Base-by-base conservation (phyloP, 1,140 invertebrate species). In the Macrobrachium rosenbergii region DNA sequence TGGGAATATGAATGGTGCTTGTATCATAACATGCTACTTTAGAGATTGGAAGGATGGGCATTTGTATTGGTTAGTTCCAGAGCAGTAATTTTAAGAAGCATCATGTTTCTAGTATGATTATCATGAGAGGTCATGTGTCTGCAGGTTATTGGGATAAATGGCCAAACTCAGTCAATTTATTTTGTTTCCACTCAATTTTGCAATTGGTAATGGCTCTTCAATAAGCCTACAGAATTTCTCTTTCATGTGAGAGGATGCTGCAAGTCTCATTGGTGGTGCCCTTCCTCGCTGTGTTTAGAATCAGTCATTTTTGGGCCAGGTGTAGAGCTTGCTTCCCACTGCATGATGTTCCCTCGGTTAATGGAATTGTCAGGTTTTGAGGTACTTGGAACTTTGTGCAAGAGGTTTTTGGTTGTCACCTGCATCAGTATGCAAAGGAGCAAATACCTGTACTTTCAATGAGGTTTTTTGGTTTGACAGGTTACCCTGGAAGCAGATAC, bases 251-350 rank as follows among this genome's bases (percentile, higher is more conserved):
- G 85, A 87, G 78, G 78, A 81, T 87, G 85, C 85, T 87, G 85
- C 85, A 59, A 73, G 78, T 80, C 78, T 87, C 85, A 81, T 37
- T 87, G 85, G 81, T 87, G 85, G 85, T 87, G 85, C 85, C 85
- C 78, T 79, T 82, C 85, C 85, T 87, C 75, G 85, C 85, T 64
- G 85, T 87, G 85, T 87, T 72, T 87, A 87, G 85, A 87, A 79
- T 86, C 84, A 80, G 84, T 80, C 76, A 86, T 87, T 81, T 78
- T 87, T 86, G 85, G 85, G 78, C 79, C 85, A 80, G 85, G 85
- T 82, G 85, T 87, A 87, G 85, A 87, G 85, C 85, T 87, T 87
- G 85, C 85, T 87, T 87, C 85, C 78, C 81, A 82, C 37, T 87
- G 85, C 85, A 87, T 87, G 85, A 87, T 87, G 75, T 81, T 87